phyloP scores from a whole-genome alignment of 2,113 vertebrate genomes.

The Tympanuchus pallidicinctus region DNA sequence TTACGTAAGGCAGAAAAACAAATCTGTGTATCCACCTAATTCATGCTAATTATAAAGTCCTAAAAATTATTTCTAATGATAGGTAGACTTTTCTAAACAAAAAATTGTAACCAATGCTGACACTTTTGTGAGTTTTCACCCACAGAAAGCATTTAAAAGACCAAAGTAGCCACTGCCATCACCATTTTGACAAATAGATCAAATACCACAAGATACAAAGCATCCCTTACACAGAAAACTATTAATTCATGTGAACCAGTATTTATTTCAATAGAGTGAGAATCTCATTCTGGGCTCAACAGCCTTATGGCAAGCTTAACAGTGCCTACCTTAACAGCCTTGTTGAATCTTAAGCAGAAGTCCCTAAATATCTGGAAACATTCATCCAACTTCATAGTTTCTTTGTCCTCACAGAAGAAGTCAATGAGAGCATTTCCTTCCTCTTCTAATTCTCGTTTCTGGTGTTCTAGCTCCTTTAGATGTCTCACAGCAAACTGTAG shows the following conservation, averaged over 20 bases:
- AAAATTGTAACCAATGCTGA: neutral
- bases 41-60: neutral
- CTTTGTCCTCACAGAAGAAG: conserved; percentile 98
- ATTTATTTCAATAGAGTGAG: neutral
- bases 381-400: conserved; percentile 95
- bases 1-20: neutral
- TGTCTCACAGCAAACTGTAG: conserved; percentile 85
- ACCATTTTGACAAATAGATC: neutral
- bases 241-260: neutral
- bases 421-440: conserved; percentile 92
- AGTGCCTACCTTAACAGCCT: conserved; percentile 90
- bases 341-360: conserved; percentile 94
- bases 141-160: neutral
- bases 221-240: neutral
- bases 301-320: neutral
- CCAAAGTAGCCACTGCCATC: neutral
- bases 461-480: conserved; percentile 86
- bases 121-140: neutral
- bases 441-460: conserved; percentile 84
- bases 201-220: neutral
- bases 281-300: neutral
- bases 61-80: neutral
- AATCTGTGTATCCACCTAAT: neutral
- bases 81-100: neutral
- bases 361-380: conserved; percentile 97